Base-by-base conservation (phyloP, 2,797 vertebrate species). In the Moxostoma hubbsi region DNA sequence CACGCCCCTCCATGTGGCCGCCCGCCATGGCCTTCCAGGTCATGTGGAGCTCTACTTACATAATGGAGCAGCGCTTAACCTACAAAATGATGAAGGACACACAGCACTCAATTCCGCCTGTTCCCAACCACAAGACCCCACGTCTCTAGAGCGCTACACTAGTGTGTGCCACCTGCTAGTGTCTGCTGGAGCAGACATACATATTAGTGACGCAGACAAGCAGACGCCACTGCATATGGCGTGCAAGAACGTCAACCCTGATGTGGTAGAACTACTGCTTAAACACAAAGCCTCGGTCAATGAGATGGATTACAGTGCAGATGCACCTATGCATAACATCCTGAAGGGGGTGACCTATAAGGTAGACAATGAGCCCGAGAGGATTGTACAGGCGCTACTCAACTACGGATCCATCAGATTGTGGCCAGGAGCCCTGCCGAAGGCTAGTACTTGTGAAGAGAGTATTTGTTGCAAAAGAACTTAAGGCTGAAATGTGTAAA, bases 381-480 rank as follows among this genome's bases (percentile, higher is more conserved):
- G 88, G 1, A 90, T 94, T 4, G 96, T 99, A 47, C 94, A 81
- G 0, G 92, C 94, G 0, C 93, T 99, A 82, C 95, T 99, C 74
- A 99, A 99, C 89, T 82, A 98, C 0, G 97, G 97, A 0, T 96
- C 98, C 0, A 89, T 97, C 16, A 93, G 96, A 0, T 87, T 99
- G 81, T 99, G 98, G 98, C 98, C 97, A 0, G 97, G 97, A 57
- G 94, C 97, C 43, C 94, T 99, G 7, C 93, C 95, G 58, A 93
- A 92, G 96, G 98, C 98, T 88, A 0, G 77, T 13, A 49, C 1
- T 36, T 12, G 62, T 13, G 10, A 64, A 11, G 2, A 63, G 18
- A 61, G 49, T 51, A 10, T 36, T 36, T 36, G 36, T 36, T 9
- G 36, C 36, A 36, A 36, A 36, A 36, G 36, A 4, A 36, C 36